Base-by-base conservation (phyloP, 1,140 invertebrate species). In the Zaprionus kolodkinae region DNA sequence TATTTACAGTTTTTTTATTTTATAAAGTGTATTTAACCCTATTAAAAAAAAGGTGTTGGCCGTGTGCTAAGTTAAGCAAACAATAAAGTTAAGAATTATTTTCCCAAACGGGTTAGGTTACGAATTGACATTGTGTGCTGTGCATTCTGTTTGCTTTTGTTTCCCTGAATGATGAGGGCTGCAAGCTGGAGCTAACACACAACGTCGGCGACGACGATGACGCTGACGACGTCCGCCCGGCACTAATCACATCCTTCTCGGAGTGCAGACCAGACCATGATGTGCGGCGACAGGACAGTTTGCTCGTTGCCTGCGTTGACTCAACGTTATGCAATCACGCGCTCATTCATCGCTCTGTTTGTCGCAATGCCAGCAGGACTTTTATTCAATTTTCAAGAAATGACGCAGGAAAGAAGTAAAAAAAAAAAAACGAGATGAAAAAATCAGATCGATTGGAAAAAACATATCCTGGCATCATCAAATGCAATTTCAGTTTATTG, bases 351-450 rank as follows among this genome's bases (percentile, higher is more conserved):
- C 80, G 67, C 55, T 33, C 69, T 69, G 85, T 89, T 88, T 88
- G 84, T 88, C 84, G 84, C 86, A 84, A 88, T 88, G 85, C 81
- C 81, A 85, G 64, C 85, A 81, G 87, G 72, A 89, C 74, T 89
- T 88, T 88, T 84, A 88, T 88, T 88, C 81, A 88, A 89, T 89
- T 88, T 88, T 88, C 84, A 73, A 89, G 81, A 88, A 88, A 85
- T 73, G 85, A 72, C 66, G 69, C 73, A 76, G 73, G 30, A 48
- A 65, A 66, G 62, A 50, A 38, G 56, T 30, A 55, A 78, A 68
- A 62, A 78, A 62, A 72, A 67, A 50, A 50, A 21, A 36, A 13
- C 30, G 13, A 25, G 45, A 27, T 9, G 7, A 61, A 65, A 79
- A 82, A 72, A 69, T 68, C 78, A 72, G 52, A 78, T 65, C 75